Conservation (phyloP, 2,797 vertebrate genomes). For the Pangasius sanitwongsei region DNA sequence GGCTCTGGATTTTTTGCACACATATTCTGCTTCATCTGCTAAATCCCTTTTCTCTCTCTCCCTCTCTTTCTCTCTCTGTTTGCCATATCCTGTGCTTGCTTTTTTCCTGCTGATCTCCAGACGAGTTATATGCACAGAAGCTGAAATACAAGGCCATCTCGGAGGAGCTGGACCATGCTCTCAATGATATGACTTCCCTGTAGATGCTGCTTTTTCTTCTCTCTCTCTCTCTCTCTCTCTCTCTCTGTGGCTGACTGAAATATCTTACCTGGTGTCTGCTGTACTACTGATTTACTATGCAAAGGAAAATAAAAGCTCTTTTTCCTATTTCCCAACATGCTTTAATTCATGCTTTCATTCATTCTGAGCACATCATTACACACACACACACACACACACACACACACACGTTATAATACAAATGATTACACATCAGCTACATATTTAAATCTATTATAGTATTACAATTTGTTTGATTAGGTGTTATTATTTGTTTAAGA, state of each 20-base stretch:
- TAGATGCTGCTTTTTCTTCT: constrained; percentile 67
- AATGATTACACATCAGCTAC: constrained; percentile 4
- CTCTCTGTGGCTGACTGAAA: background rate
- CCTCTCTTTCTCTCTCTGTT: constrained; percentile 64
- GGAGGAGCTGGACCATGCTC: constrained; percentile 92
- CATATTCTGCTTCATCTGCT: constrained; percentile 60
- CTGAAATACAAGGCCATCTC: constrained; percentile 96
- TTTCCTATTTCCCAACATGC: constrained; percentile 11
- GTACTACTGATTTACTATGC: constrained; percentile 3
- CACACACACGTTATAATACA: background rate
- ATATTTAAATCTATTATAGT: background rate
- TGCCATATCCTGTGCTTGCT: constrained; percentile 48
- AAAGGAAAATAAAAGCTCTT: background rate
- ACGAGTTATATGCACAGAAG: constrained; percentile 93
- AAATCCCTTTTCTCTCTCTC: constrained; percentile 58
- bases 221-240: constrained; percentile 41
- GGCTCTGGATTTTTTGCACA: constrained; percentile 65
- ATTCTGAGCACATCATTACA: background rate
- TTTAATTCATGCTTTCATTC: constrained; percentile 18
- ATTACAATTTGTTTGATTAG: background rate
- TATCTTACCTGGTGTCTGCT: constrained; percentile 12
- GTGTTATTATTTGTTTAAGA: background rate
- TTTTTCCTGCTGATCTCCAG: constrained; percentile 71
- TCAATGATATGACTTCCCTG: constrained; percentile 92
- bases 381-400: background rate